Percentiles rank a stretch among this genome's conserved stretches.
These are phyloP conservation scores for Danaus melanippus DNA, from an alignment of 1,140 invertebrate species.

Conservation along the genomic window DNA sequence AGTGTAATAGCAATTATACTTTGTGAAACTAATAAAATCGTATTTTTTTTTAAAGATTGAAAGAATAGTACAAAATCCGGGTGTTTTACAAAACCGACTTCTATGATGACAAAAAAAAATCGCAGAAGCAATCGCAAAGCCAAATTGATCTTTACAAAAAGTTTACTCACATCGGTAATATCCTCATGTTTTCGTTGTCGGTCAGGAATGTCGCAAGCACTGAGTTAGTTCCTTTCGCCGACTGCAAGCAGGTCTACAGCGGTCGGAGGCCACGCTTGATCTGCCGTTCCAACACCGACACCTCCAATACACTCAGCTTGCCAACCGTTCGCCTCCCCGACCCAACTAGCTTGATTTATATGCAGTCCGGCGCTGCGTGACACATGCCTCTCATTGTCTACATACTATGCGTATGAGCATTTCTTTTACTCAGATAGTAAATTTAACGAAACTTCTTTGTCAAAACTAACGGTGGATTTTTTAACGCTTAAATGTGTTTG, in stretches of 20 bases:
- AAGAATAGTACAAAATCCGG: no score
- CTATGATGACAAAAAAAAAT: constrained; percentile 26
- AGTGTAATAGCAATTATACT: constrained; percentile 9
- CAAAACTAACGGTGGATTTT: no score
- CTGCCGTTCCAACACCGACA: constrained; percentile 42
- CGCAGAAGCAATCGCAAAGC: constrained; percentile 55
- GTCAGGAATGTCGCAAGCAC: constrained; percentile 34
- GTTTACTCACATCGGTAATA: constrained; percentile 53
- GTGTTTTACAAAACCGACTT: constrained; percentile 8
- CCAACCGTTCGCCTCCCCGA: constrained; percentile 30
- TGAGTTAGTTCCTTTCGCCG: constrained; percentile 48
- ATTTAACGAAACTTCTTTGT: no score
- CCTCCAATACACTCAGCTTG: constrained; percentile 39
- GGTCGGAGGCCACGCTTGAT: constrained; percentile 56
- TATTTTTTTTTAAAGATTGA: no score
- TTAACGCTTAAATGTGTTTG: no score
- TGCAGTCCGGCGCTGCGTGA: constrained; percentile 33
- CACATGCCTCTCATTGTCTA: constrained; percentile 39
- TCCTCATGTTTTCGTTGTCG: constrained; percentile 48
- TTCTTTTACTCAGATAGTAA: no score
- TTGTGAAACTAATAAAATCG: background rate
- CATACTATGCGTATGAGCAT: constrained; percentile 17
- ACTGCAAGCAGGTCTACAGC: constrained; percentile 49
- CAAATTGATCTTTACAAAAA: constrained; percentile 2
- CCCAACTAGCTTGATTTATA: constrained; percentile 46